Base-by-base conservation (phyloP, 2,113 vertebrate species). In the Daubentonia madagascariensis region DNA sequence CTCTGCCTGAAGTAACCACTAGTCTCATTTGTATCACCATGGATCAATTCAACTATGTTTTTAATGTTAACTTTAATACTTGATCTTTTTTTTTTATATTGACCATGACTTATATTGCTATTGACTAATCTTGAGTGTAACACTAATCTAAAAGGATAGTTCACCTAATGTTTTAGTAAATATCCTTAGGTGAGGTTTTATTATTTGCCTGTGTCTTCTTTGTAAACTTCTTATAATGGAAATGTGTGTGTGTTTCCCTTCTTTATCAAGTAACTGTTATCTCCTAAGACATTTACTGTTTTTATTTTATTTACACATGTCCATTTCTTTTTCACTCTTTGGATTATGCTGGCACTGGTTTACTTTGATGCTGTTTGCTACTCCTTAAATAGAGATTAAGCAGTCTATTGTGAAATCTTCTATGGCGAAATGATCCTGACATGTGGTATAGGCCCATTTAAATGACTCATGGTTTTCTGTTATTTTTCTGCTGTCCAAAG, bases 81-180 rank as follows among this genome's bases (percentile, higher is more conserved):
- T 20, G 8, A 22, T 57, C 14, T 97, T 95, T 96, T 97, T 96
- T 97, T 91, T 98, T 95, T 1, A 95, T 73, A 89, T 97, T 98
- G 92, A 23, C 75, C 90, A 32, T 98, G 98, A 97, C 92, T 98
- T 85, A 96, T 94, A 92, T 96, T 98, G 85, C 96, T 98, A 97
- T 96, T 97, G 92, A 96, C 95, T 97, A 94, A 94, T 57, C 61
- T 67, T 90, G 37, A 45, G 35, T 93, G 59, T 30, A 88, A 17
- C n/a, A 12, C 30, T 85, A 35, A 23, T 52, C 30, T 57, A 32
- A 17, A 43, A 70, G 54, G 48, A 59, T 98, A 89, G 92, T 94
- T 98, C 84, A 59, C 87, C 97, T 96, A 32, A 45, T 63, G 72
- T 98, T 96, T 92, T 89, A 96, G 83, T 92, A 97, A 63, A 87